Evolutionary conservation across 2,888 invertebrate genomes (phyloP), one percentile per base, ranked within the genome.

Genomic region (Horisme vitalbata): DNA sequence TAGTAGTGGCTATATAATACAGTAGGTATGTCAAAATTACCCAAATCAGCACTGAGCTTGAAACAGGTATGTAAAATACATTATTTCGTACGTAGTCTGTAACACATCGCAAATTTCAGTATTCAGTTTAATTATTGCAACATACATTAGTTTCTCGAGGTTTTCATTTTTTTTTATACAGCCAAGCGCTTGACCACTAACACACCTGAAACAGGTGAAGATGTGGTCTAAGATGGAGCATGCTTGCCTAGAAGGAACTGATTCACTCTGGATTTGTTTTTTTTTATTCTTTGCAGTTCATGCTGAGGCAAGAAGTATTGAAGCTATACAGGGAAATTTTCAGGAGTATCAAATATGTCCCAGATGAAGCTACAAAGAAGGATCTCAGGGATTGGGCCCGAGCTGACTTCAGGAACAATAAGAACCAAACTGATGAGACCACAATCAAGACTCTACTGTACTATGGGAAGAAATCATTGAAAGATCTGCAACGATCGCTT

Each of bases 231-330:
- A n/a, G n/a, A n/a, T n/a, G n/a, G n/a, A n/a, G n/a, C n/a, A n/a
- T n/a, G n/a, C n/a, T n/a, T n/a, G n/a, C n/a, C n/a, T n/a, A n/a
- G n/a, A n/a, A n/a, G n/a, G n/a, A n/a, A n/a, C n/a, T n/a, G n/a
- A n/a, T n/a, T n/a, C n/a, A n/a, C n/a, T n/a, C n/a, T n/a, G n/a
- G n/a, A 10, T 14, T 0, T 1, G 4, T 9, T 4, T 13, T 37
- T 6, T 43, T 45, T 18, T 18, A 5, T 18, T 49, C 38, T 46
- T 91, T 91, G 14, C 77, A 96, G 96, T 96, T 96, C 75, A 91
- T 96, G 76, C 75, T 95, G 18, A 92, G 95, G 7, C 93, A 94
- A 81, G 94, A 96, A 81, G 96, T 96, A 0, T 73, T 96, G 11
- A 93, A 93, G 63, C 77, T 96, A 0, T 96, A 96, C 65, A 88